A percentile compares a stretch with the other conserved stretches of the same genome.
phyloP scores from a whole-genome alignment of 1,140 invertebrate species.

The Myzus persicae region DNA sequence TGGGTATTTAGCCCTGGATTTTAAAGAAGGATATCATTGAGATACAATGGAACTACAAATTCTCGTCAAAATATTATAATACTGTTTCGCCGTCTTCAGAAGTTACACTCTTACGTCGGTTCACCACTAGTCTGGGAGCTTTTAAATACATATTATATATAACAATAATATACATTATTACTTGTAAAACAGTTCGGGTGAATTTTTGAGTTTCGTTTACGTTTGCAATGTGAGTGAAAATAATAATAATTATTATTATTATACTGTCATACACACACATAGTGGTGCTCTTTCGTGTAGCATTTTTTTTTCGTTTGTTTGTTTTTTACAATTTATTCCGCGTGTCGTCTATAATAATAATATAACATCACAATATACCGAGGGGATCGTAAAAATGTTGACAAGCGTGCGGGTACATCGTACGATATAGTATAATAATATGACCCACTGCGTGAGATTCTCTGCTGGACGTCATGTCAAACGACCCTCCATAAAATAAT shows the following conservation, averaged over 20 bases:
- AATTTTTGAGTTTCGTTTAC: no score
- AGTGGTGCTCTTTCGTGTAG: not conserved
- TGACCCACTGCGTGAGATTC: not conserved
- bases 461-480: not conserved
- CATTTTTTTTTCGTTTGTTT: not conserved
- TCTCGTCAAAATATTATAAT: no score
- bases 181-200: no score
- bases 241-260: not conserved
- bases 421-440: not conserved
- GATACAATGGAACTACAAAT: no score
- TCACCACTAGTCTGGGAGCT: no score
- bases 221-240: no score
- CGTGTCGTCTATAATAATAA: not conserved
- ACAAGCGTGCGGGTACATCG: not conserved
- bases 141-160: no score
- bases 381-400: conserved; percentile 7
- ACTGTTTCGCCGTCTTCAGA: no score
- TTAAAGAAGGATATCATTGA: no score
- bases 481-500: not conserved
- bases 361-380: not conserved
- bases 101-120: no score
- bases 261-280: not conserved
- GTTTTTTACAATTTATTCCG: not conserved
- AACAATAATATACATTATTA: no score
- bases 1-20: no score